Evolutionary conservation across 2,797 vertebrate species (phyloP), one percentile per base, ranked within the genome.

Genomic region (Sebastolobus alascanus): DNA sequence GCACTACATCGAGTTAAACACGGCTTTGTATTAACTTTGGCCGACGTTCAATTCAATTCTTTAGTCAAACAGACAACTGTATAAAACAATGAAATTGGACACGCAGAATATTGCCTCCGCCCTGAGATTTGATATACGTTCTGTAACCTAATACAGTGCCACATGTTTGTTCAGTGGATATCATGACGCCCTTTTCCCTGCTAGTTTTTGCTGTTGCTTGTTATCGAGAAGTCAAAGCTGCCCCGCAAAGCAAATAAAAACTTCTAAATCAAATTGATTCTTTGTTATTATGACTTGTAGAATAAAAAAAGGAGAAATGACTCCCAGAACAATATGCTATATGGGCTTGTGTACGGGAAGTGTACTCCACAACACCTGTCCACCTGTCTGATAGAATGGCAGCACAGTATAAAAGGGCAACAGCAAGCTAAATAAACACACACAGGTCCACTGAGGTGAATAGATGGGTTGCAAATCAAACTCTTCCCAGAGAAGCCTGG

Each of bases 401-500:
- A 74, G 10, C 14, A 68, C 12, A 71, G 60, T 20, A n/a, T 4
- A 80, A 60, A 63, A 7, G 61, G 7, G 16, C 31, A 12, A 2
- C 72, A 71, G 46, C 22, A 65, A 8, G 46, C 65, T 63, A 55
- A 64, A 71, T 50, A 73, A 75, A 85, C 73, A 66, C 38, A 65
- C 20, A 2, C 16, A 65, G 31, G 25, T 75, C 27, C 6, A 16
- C 14, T 8, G 16, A 56, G 27, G 54, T 76, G 10, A 64, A 73
- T 0, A 40, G 6, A 65, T 52, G 46, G 18, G 38, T 14, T 12
- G 18, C 13, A 73, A 84, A 80, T 59, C 66, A 68, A 71, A 68
- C 68, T 16, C 5, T n/a, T 67, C 5, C 14, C 3, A 64, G 13
- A 3, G 5, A 63, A 71, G 20, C 8, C 11, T 20, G 10, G 13